Evolutionary conservation across 2,888 invertebrate genomes (phyloP).

Genomic region (Celastrina argiolus): DNA sequence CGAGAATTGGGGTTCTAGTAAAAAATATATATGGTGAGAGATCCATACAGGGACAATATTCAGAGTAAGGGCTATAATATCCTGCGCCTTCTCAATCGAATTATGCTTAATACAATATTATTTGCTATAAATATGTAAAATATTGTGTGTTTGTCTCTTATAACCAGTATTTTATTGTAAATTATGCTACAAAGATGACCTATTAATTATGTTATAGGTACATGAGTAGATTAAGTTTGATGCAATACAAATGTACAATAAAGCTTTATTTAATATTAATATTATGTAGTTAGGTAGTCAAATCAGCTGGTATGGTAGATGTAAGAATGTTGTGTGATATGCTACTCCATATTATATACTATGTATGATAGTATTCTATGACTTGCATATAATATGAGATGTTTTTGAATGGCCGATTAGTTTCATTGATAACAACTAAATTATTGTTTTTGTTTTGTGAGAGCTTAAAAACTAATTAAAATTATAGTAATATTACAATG

Average conservation of each 20-base stretch:
- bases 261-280: conserved; percentile 3
- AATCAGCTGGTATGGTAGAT: conserved; percentile 50
- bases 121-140: background rate
- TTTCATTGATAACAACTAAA: conserved; percentile 35
- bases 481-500: background rate
- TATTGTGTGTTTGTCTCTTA: background rate
- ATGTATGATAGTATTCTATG: conserved; percentile 48
- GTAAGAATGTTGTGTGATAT: conserved; percentile 59
- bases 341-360: conserved; percentile 55
- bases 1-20: too few species aligned
- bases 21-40: too few species aligned
- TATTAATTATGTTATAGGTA: background rate
- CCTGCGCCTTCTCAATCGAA: background rate
- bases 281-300: conserved; percentile 51
- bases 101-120: background rate
- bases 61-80: too few species aligned
- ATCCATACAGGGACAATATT: too few species aligned
- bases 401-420: conserved; percentile 37
- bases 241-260: conserved; percentile 5
- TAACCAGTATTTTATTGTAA: background rate
- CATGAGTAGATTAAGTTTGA: background rate
- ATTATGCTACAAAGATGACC: background rate
- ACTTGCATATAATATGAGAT: conserved; percentile 44
- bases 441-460: background rate
- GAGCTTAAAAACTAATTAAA: background rate